Conservation (phyloP, 1,140 invertebrate genomes). For the Drosophila watanabei region DNA sequence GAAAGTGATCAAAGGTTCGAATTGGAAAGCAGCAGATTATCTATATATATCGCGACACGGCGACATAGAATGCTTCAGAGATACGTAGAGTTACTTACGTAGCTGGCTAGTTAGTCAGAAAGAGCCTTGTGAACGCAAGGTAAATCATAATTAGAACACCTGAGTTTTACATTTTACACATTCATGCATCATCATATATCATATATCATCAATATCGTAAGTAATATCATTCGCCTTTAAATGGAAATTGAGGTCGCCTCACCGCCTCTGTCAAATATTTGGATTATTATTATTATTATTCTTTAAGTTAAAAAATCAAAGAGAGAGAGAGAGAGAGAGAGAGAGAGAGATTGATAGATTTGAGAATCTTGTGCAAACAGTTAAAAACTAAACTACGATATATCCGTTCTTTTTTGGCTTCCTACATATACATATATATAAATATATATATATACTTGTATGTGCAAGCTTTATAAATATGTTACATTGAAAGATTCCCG, state of each 20-base stretch:
- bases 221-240: constrained; percentile 40
- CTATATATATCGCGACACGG: constrained; percentile 26
- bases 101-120: constrained; percentile 33
- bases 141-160: constrained; percentile 77
- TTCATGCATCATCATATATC: constrained; percentile 25
- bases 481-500: constrained; percentile 54
- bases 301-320: constrained; percentile 21
- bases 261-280: constrained; percentile 31
- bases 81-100: constrained; percentile 22
- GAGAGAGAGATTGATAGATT: background rate
- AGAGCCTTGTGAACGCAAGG: constrained; percentile 49
- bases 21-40: constrained; percentile 40
- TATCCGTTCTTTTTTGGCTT: constrained; percentile 34
- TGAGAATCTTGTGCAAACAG: constrained; percentile 46
- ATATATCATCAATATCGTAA: constrained; percentile 22
- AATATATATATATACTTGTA: constrained; percentile 4
- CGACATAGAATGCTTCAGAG: constrained; percentile 43
- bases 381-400: constrained; percentile 40
- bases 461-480: constrained; percentile 52
- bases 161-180: constrained; percentile 65
- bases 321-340: background rate
- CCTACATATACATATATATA: constrained; percentile 20
- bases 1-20: constrained; percentile 56
- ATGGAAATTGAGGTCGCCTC: constrained; percentile 41
- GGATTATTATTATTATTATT: constrained; percentile 25